phyloP scores from a whole-genome alignment of 2,888 invertebrate genomes.

The Ochropacha duplaris region DNA sequence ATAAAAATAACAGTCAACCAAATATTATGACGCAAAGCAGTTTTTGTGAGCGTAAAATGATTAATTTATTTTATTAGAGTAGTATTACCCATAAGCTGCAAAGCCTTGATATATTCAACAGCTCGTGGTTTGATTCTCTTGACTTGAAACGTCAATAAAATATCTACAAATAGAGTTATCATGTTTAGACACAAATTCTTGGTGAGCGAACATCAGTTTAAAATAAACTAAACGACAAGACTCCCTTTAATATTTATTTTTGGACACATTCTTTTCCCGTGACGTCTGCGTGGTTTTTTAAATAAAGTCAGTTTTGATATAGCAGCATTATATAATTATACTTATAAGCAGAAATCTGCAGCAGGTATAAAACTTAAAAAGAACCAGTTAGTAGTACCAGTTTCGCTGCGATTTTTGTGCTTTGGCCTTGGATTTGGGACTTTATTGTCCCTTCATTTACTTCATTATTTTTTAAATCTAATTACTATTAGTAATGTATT shows the following conservation, averaged over 20 bases:
- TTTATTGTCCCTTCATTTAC: neutral
- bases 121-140: too few species aligned
- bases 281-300: neutral
- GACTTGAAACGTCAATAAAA: too few species aligned
- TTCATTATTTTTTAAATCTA: too few species aligned
- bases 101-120: too few species aligned
- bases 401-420: neutral
- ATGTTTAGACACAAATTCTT: neutral
- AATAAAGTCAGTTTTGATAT: too few species aligned
- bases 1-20: neutral
- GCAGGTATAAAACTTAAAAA: too few species aligned
- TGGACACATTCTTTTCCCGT: neutral
- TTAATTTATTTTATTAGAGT: neutral
- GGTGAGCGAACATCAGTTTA: neutral
- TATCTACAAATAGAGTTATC: neutral
- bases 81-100: neutral
- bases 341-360: too few species aligned
- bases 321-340: too few species aligned
- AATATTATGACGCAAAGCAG: neutral
- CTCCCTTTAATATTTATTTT: conserved; percentile 2
- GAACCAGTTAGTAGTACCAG: neutral
- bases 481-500: too few species aligned
- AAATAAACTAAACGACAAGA: neutral
- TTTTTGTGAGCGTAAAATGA: neutral
- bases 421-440: too few species aligned